phyloP scores from a whole-genome alignment of 2,888 invertebrate species.

The Sicus ferrugineus region DNA sequence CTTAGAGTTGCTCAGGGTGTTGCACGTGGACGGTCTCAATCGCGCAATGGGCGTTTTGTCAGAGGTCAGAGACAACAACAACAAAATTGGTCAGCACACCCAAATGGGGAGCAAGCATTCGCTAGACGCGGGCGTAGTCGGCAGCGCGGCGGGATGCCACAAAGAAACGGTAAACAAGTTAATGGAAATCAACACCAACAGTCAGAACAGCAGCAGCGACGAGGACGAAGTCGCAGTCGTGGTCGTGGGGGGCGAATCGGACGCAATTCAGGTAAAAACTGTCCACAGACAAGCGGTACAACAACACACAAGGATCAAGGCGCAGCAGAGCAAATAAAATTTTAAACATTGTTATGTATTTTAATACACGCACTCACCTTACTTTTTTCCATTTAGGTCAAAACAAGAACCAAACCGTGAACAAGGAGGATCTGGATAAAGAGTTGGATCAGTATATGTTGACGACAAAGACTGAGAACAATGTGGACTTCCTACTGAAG shows the following conservation, averaged over 20 bases:
- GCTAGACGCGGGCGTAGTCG: constrained; percentile 54
- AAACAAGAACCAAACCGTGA: constrained; percentile 48
- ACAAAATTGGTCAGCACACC: constrained; percentile 40
- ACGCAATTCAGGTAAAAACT: constrained; percentile 58
- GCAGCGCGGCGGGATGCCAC: constrained; percentile 46
- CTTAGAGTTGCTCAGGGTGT: constrained; percentile 47
- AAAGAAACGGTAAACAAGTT: constrained; percentile 46
- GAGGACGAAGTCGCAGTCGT: constrained; percentile 60
- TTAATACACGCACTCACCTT: neutral
- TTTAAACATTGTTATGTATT: constrained; percentile 1
- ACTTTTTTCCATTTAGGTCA: constrained; percentile 46
- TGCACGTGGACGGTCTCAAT: constrained; percentile 52
- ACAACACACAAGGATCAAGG: constrained; percentile 23
- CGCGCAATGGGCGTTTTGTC: constrained; percentile 48
- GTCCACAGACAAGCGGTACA: constrained; percentile 42
- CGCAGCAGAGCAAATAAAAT: neutral
- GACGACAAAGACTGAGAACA: constrained; percentile 66
- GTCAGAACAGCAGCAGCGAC: constrained; percentile 52
- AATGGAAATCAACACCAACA: constrained; percentile 47
- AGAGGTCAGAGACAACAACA: constrained; percentile 43
- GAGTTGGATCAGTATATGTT: constrained; percentile 79
- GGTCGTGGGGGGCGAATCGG: constrained; percentile 45
- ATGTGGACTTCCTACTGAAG: constrained; percentile 53
- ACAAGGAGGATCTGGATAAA: constrained; percentile 73
- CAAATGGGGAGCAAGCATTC: constrained; percentile 36